Evolutionary conservation across 2,113 vertebrate species (phyloP).

Genomic region (Mungos mungo): DNA sequence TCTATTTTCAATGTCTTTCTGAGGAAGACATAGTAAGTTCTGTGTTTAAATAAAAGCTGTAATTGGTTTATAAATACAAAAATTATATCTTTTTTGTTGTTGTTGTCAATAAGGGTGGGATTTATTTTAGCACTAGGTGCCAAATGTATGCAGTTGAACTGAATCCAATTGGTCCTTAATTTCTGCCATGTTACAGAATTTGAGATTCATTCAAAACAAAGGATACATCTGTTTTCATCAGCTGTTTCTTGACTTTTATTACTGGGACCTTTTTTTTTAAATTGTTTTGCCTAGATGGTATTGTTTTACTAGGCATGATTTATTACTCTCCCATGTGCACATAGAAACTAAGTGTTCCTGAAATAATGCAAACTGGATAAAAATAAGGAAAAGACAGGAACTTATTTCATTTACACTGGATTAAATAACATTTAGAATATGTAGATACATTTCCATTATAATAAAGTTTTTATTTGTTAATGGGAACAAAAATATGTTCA

Average conservation of each 20-base stretch:
- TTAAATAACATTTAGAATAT: slow-evolving; percentile 75
- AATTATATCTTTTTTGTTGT: background rate
- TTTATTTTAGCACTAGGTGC: slow-evolving; percentile 14
- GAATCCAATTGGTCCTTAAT: slow-evolving; percentile 49
- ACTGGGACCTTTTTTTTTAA: slow-evolving; percentile 45
- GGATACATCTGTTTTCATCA: slow-evolving; percentile 74
- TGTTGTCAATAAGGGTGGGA: background rate
- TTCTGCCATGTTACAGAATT: slow-evolving; percentile 67
- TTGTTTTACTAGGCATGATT: slow-evolving; percentile 77
- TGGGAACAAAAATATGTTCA: slow-evolving; percentile 69
- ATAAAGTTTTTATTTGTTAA: slow-evolving; percentile 75
- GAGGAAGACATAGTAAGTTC: background rate
- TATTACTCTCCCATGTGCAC: slow-evolving; percentile 78
- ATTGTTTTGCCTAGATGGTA: slow-evolving; percentile 53
- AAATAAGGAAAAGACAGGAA: slow-evolving; percentile 71
- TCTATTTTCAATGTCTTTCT: slow-evolving; percentile 31
- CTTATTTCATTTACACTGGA: slow-evolving; percentile 68
- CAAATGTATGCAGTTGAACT: slow-evolving; percentile 29
- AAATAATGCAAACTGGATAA: slow-evolving; percentile 77
- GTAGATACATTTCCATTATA: slow-evolving; percentile 77
- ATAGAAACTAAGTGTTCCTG: slow-evolving; percentile 69
- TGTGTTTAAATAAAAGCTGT: slow-evolving; percentile 1
- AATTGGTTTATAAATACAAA: slow-evolving; percentile 26
- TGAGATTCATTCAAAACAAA: slow-evolving; percentile 66
- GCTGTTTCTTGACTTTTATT: slow-evolving; percentile 61